phyloP scores from a whole-genome alignment of 2,888 invertebrate species.

The Scaptomyza reducta region DNA sequence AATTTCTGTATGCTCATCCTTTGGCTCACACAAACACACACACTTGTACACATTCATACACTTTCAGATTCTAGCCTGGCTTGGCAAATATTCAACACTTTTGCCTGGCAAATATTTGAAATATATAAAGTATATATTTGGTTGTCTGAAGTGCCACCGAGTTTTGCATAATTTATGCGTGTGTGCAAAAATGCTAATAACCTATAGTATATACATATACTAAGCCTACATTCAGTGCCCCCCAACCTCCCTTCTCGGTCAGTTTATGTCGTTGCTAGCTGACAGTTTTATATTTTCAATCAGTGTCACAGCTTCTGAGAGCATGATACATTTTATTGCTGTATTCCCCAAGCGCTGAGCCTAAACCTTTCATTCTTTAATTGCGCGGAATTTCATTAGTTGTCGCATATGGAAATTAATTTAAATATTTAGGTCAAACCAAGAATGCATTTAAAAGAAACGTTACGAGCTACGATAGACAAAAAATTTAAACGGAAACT shows the following conservation, averaged over 20 bases:
- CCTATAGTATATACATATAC: constrained; percentile 42
- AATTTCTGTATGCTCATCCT: constrained; percentile 14
- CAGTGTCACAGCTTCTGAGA: constrained; percentile 66
- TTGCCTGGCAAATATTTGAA: constrained; percentile 69
- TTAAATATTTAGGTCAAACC: constrained; percentile 13
- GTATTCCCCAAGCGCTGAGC: constrained; percentile 10
- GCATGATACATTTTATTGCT: constrained; percentile 61
- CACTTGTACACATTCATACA: background rate
- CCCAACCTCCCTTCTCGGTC: background rate
- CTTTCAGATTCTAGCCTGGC: constrained; percentile 3
- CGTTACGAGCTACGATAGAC: constrained; percentile 2
- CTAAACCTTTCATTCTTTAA: constrained; percentile 19
- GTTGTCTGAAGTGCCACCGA: constrained; percentile 26
- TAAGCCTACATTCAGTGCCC: constrained; percentile 10
- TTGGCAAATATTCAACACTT: constrained; percentile 67
- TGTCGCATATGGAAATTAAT: constrained; percentile 11
- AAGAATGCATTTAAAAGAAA: constrained; percentile 7
- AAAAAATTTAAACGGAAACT: constrained; percentile 1
- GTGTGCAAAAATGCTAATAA: constrained; percentile 67
- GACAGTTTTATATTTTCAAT: constrained; percentile 73
- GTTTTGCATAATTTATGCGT: constrained; percentile 69
- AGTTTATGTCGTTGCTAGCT: constrained; percentile 13
- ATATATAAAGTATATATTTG: constrained; percentile 42
- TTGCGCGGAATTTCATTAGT: constrained; percentile 45
- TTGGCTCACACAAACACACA: background rate